phyloP scores from a whole-genome alignment of 2,797 vertebrate genomes.

The Antennarius maculatus region DNA sequence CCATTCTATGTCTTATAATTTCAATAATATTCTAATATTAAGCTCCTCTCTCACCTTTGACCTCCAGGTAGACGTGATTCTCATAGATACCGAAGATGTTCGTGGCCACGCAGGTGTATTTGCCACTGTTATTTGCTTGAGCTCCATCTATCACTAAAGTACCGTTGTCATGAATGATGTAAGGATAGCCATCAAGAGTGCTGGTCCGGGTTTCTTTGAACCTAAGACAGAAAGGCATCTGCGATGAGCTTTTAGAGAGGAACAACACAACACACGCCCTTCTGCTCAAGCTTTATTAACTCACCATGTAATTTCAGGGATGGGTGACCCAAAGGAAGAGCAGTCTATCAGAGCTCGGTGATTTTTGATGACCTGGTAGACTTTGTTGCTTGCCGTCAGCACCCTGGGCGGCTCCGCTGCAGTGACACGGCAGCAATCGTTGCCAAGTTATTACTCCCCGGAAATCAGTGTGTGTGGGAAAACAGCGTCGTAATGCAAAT shows the following conservation, averaged over 20 bases:
- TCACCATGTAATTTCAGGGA: slow-evolving; percentile 93
- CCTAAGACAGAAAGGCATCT: slow-evolving; percentile 75
- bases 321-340: slow-evolving; percentile 93
- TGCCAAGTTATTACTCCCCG: slow-evolving; percentile 29
- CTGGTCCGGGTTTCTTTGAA: slow-evolving; percentile 91
- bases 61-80: slow-evolving; percentile 91
- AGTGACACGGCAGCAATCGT: slow-evolving; percentile 50
- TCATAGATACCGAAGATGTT: slow-evolving; percentile 89
- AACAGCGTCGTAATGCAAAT: slow-evolving; percentile 18
- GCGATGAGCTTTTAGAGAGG: slow-evolving; percentile 13
- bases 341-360: slow-evolving; percentile 88
- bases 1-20: too few species aligned
- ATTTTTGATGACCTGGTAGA: slow-evolving; percentile 93
- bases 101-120: slow-evolving; percentile 90
- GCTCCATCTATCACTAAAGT: slow-evolving; percentile 89
- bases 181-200: slow-evolving; percentile 86
- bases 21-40: neutral
- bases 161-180: slow-evolving; percentile 89
- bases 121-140: slow-evolving; percentile 85
- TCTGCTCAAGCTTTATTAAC: slow-evolving; percentile 36
- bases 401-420: slow-evolving; percentile 94
- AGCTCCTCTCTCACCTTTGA: slow-evolving; percentile 89
- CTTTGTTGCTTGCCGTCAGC: slow-evolving; percentile 85
- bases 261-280: neutral
- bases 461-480: slow-evolving; percentile 36